Conservation (phyloP, 2,888 invertebrate genomes). For the Melanchra persicariae region DNA sequence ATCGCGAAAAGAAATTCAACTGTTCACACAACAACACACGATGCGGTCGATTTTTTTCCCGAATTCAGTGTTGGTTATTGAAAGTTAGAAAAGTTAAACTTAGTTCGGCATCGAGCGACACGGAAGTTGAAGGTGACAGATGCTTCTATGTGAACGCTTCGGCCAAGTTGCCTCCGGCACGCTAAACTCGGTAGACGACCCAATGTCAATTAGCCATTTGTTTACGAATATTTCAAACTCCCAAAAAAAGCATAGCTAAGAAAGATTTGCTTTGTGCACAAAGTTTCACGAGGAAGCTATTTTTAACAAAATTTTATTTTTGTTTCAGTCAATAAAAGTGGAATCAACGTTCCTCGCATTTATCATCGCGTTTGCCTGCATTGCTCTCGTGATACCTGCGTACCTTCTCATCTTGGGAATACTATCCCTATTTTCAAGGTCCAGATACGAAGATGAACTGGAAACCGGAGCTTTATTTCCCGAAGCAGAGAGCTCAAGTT, state of each 20-base stretch:
- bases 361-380: constrained; percentile 91
- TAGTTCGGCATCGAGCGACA: background rate
- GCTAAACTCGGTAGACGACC: no score
- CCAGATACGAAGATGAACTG: constrained; percentile 81
- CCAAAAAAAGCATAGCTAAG: background rate
- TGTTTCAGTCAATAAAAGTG: constrained; percentile 92
- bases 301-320: constrained; percentile 33
- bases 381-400: constrained; percentile 92
- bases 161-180: no score
- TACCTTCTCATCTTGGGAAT: constrained; percentile 89
- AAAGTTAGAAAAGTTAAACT: no score
- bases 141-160: background rate
- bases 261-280: background rate
- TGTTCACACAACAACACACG: no score
- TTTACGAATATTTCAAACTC: no score
- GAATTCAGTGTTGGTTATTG: no score
- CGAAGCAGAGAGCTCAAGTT: constrained; percentile 80
- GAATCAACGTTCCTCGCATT: constrained; percentile 93
- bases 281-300: background rate
- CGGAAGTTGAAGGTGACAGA: background rate
- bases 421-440: constrained; percentile 87
- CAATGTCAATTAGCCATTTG: no score
- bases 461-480: constrained; percentile 86
- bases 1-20: no score
- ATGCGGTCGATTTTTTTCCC: no score